Conservation (phyloP, 2,888 invertebrate species). For the Pristionchus arcanus region DNA sequence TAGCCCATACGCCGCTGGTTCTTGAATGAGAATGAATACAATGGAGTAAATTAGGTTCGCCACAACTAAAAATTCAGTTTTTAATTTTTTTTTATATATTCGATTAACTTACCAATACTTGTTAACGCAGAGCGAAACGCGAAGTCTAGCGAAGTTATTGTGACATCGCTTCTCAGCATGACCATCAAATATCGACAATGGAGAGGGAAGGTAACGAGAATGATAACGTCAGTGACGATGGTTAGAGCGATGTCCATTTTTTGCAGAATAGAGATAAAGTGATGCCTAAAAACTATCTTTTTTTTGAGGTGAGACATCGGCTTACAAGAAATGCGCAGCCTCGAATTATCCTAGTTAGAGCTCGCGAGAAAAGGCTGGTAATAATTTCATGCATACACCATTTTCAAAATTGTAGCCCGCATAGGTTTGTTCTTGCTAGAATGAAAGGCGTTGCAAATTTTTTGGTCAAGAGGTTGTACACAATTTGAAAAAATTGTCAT, state of each 20-base stretch:
- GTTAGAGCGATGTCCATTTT: neutral
- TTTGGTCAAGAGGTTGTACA: too few relatives aligned
- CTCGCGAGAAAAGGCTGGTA: too few relatives aligned
- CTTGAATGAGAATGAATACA: constrained; percentile 1
- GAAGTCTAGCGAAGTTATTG: neutral
- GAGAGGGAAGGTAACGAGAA: neutral
- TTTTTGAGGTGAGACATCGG: too few relatives aligned
- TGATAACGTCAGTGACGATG: neutral
- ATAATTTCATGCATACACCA: too few relatives aligned
- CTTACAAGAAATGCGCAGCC: too few relatives aligned
- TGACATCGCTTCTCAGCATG: neutral
- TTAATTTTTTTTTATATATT: neutral
- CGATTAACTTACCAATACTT: neutral
- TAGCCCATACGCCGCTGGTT: neutral
- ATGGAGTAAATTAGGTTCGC: neutral
- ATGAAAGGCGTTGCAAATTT: too few relatives aligned
- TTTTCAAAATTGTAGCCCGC: too few relatives aligned
- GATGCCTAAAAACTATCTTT: too few relatives aligned
- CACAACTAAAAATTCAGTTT: neutral
- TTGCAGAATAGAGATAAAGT: too few relatives aligned
- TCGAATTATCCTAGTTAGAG: too few relatives aligned
- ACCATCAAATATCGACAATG: constrained; percentile 19
- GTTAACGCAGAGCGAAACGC: neutral
- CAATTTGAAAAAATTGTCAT: too few relatives aligned
- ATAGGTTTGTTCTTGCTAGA: too few relatives aligned